These are phyloP conservation scores for Raja brachyura DNA, from an alignment of 2,113 vertebrate species.

Conservation along the genomic window DNA sequence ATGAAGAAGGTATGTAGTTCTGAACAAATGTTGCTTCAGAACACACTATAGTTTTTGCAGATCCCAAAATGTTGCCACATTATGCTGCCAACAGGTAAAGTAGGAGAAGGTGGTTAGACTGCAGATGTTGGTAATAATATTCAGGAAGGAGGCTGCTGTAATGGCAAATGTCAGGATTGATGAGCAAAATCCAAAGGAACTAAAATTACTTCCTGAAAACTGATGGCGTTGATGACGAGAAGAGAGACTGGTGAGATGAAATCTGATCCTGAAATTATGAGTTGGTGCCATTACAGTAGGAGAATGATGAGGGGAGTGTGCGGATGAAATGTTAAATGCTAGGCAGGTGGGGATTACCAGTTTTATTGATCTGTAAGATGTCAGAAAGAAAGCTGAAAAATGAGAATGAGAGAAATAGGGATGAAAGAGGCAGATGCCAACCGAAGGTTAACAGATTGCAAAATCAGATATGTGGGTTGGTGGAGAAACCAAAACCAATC, in stretches of 20 bases:
- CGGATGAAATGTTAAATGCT: neutral
- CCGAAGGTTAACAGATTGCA: neutral
- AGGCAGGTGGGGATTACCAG: neutral
- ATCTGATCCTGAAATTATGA: neutral
- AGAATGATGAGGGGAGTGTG: neutral
- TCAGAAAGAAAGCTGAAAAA: neutral
- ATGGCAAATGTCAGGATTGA: neutral
- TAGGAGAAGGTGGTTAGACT: neutral
- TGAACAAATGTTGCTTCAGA: too few species aligned
- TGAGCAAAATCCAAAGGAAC: neutral
- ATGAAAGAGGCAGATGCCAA: neutral
- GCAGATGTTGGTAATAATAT: neutral
- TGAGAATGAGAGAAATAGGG: neutral
- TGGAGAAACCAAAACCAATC: neutral
- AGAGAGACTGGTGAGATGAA: neutral
- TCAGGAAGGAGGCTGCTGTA: neutral
- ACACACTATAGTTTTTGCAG: too few species aligned
- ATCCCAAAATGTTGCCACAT: too few species aligned
- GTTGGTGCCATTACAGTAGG: neutral
- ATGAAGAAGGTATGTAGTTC: too few species aligned
- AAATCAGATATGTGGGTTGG: neutral
- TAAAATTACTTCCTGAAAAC: neutral
- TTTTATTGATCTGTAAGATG: neutral
- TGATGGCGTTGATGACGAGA: neutral
- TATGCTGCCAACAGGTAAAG: too few species aligned